Conservation (phyloP, 2,797 vertebrate species). For the Tragelaphus oryx region DNA sequence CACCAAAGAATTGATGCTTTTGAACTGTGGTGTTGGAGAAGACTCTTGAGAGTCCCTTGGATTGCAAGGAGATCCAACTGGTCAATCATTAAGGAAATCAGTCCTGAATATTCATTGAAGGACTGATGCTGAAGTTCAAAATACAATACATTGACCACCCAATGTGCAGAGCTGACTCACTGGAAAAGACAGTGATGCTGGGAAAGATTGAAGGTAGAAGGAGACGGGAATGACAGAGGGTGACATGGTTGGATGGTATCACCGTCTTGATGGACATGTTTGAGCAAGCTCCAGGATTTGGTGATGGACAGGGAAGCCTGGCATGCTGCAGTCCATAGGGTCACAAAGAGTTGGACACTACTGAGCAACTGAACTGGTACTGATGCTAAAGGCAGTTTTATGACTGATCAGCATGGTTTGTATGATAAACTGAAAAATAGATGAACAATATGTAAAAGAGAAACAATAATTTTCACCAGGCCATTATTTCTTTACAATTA, state of each 20-base stretch:
- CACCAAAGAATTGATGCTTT: neutral
- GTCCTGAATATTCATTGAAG: neutral
- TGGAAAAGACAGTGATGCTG: neutral
- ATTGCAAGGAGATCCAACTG: neutral
- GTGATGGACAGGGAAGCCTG: neutral
- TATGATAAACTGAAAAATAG: neutral
- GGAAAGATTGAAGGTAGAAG: neutral
- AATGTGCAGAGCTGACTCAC: neutral
- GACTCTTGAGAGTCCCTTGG: neutral
- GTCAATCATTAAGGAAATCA: neutral
- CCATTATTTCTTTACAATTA: neutral
- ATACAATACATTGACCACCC: neutral
- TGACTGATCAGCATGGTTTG: neutral
- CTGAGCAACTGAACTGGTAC: neutral
- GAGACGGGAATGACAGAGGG: neutral
- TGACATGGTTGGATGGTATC: neutral
- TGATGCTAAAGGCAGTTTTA: neutral
- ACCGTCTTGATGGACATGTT: fast-evolving
- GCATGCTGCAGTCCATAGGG: neutral
- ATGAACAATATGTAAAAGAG: neutral
- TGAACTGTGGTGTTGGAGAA: neutral
- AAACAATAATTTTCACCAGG: neutral
- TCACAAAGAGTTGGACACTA: neutral
- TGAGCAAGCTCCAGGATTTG: neutral
- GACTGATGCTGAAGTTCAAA: neutral